Percentiles rank a stretch among this genome's conserved stretches.
phyloP scores from a whole-genome alignment of 2,797 vertebrate species.

The Anniella stebbinsi region DNA sequence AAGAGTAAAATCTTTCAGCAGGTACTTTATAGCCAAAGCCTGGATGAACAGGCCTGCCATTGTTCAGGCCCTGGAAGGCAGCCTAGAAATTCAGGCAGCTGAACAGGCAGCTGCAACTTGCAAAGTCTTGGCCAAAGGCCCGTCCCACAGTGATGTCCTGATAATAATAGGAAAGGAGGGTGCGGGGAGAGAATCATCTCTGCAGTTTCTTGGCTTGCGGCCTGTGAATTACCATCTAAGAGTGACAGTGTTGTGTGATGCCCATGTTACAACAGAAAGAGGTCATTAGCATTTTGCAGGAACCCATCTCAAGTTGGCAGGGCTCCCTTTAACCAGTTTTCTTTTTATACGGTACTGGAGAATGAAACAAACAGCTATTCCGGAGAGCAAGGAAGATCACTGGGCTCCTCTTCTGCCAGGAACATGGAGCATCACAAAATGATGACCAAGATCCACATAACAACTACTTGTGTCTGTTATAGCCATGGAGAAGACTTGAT shows the following conservation, averaged over 20 bases:
- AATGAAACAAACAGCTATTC: not conserved
- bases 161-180: not conserved
- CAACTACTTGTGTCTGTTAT: not conserved
- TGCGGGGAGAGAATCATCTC: not conserved
- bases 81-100: constrained; percentile 34
- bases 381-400: not conserved
- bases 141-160: not conserved
- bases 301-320: constrained; percentile 7
- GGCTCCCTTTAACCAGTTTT: not conserved
- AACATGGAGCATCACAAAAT: not conserved
- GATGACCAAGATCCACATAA: not conserved
- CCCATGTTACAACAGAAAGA: constrained; percentile 5
- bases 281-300: not conserved
- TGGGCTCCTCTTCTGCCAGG: not conserved
- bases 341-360: not conserved
- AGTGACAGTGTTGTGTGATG: constrained; percentile 2
- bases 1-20: constrained; percentile 16
- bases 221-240: constrained; percentile 1
- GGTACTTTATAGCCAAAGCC: not conserved
- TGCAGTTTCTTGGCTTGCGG: constrained; percentile 5
- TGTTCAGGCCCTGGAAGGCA: constrained; percentile 22
- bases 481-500: not conserved
- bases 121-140: constrained; percentile 19
- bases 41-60: constrained; percentile 1
- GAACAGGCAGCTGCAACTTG: constrained; percentile 36